Evolutionary conservation across 1,140 invertebrate genomes (phyloP).

Genomic region (Acromyrmex charruanus): DNA sequence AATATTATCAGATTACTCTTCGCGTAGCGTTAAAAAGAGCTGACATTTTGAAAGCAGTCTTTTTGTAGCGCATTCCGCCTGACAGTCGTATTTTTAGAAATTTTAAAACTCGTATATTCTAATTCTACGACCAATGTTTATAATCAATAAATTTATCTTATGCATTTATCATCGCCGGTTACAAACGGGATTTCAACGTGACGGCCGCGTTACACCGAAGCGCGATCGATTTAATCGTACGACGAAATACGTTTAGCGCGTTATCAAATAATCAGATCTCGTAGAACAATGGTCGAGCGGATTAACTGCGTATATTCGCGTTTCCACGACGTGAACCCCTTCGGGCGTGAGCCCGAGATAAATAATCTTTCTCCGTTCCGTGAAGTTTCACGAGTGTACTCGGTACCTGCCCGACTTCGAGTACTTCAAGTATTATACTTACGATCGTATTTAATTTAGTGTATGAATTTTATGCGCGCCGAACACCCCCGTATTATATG

Average conservation of each 20-base stretch:
- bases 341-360: constrained; percentile 24
- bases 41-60: background rate
- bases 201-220: background rate
- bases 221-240: constrained; percentile 52
- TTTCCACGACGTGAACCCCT: constrained; percentile 18
- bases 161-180: constrained; percentile 23
- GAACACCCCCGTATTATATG: constrained; percentile 24
- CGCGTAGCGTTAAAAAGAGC: background rate
- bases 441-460: constrained; percentile 65
- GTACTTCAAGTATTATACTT: constrained; percentile 9
- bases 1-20: constrained; percentile 6
- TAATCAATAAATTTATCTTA: background rate
- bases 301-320: constrained; percentile 46
- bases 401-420: background rate
- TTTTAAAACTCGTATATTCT: background rate
- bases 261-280: constrained; percentile 61
- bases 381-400: constrained; percentile 16
- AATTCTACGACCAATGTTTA: background rate
- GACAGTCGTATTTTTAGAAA: background rate
- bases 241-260: constrained; percentile 32
- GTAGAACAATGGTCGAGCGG: constrained; percentile 21
- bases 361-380: background rate
- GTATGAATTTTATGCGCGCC: constrained; percentile 65
- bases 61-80: background rate
- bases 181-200: constrained; percentile 18